Conservation (phyloP, 2,888 invertebrate species). For the Meandrusa payeni region DNA sequence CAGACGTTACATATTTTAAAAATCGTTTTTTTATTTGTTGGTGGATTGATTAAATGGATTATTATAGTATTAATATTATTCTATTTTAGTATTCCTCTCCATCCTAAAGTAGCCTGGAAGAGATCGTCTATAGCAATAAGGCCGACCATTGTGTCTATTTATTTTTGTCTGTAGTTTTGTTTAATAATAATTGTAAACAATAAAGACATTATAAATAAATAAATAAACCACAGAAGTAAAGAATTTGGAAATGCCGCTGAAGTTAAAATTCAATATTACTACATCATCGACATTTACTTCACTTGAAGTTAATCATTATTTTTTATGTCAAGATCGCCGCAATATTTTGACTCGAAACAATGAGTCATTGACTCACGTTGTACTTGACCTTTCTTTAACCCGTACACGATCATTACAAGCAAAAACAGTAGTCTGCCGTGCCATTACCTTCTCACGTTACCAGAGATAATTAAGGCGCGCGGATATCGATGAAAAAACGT, state of each 20-base stretch:
- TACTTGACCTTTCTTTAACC: constrained; percentile 11
- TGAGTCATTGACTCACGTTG: constrained; percentile 6
- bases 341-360: constrained; percentile 4
- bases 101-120: no score
- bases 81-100: no score
- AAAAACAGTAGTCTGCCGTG: neutral
- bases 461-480: neutral
- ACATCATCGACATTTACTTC: neutral
- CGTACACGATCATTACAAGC: constrained; percentile 1
- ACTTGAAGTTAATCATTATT: constrained; percentile 1
- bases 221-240: no score
- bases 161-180: neutral
- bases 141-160: no score
- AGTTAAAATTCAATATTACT: neutral
- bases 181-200: no score
- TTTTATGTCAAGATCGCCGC: constrained; percentile 5
- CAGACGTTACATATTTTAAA: no score
- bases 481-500: constrained; percentile 10
- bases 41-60: no score
- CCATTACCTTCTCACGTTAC: neutral
- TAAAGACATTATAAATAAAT: no score
- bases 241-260: no score
- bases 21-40: no score
- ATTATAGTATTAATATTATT: no score
- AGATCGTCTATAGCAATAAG: no score